These are phyloP conservation scores for Paradoxurus hermaphroditus DNA, from an alignment of 2,113 vertebrate species.

Conservation along the genomic window DNA sequence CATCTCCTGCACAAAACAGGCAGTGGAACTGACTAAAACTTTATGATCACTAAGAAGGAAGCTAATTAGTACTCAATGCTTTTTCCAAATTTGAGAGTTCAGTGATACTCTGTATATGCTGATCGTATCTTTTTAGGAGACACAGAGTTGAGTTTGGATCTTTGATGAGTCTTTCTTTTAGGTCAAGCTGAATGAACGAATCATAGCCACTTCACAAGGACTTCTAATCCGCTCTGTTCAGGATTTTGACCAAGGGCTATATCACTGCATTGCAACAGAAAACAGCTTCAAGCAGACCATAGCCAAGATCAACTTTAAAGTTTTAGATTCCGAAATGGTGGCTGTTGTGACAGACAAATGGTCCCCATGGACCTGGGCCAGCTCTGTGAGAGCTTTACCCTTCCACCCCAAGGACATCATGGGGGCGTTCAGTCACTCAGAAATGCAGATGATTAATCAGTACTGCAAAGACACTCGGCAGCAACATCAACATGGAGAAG, in stretches of 20 bases:
- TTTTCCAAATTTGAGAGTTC: not conserved
- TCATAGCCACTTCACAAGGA: conserved; percentile 93
- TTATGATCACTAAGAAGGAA: not conserved
- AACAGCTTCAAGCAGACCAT: conserved; percentile 97
- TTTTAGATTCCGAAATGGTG: conserved; percentile 90
- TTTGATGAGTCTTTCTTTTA: conserved; percentile 65
- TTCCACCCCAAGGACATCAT: conserved; percentile 92
- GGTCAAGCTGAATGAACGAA: conserved; percentile 94
- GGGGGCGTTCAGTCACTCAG: conserved; percentile 90
- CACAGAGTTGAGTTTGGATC: not conserved
- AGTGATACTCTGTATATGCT: not conserved
- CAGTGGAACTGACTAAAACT: not conserved
- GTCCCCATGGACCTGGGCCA: conserved; percentile 91
- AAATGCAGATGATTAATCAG: conserved; percentile 93
- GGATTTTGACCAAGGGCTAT: conserved; percentile 92
- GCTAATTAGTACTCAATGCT: not conserved
- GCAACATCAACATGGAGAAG: conserved; percentile 83
- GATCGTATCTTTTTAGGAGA: not conserved
- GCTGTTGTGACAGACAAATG: conserved; percentile 90
- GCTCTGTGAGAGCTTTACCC: conserved; percentile 82
- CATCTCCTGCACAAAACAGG: not conserved
- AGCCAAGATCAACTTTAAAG: conserved; percentile 94
- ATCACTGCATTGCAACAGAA: conserved; percentile 96
- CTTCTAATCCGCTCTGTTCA: conserved; percentile 94
- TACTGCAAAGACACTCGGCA: conserved; percentile 96